phyloP scores from a whole-genome alignment of 2,797 vertebrate species.

The Catostomus latipinnis region DNA sequence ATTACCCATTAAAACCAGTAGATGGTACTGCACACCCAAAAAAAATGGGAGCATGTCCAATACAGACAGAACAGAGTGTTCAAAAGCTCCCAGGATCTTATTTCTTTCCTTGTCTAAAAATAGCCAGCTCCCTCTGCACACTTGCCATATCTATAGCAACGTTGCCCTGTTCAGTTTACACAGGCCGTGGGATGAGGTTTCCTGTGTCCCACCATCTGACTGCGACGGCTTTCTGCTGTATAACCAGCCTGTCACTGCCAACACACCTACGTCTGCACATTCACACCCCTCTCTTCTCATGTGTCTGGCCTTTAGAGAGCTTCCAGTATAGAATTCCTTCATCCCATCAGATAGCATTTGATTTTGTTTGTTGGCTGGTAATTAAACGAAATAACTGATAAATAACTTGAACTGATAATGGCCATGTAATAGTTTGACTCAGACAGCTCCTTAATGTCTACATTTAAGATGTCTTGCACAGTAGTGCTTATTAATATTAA shows the following conservation, averaged over 20 bases:
- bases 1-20: slow-evolving; percentile 61
- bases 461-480: background rate
- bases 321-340: slow-evolving; percentile 9
- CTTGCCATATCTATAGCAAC: slow-evolving; percentile 63
- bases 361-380: background rate
- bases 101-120: slow-evolving; percentile 77
- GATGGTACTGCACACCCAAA: slow-evolving; percentile 64
- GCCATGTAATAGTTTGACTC: slow-evolving; percentile 3
- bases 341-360: background rate
- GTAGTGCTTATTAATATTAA: background rate
- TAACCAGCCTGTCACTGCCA: slow-evolving; percentile 33
- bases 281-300: slow-evolving; percentile 36
- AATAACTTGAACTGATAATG: slow-evolving; percentile 11
- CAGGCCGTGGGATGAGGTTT: slow-evolving; percentile 58
- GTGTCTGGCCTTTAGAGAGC: slow-evolving; percentile 37
- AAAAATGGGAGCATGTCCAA: slow-evolving; percentile 11
- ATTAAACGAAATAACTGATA: slow-evolving; percentile 12
- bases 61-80: slow-evolving; percentile 66
- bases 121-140: slow-evolving; percentile 63
- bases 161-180: slow-evolving; percentile 60
- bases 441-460: background rate
- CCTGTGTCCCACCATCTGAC: slow-evolving; percentile 55
- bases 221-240: slow-evolving; percentile 55
- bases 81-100: slow-evolving; percentile 72
- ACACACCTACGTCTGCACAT: slow-evolving; percentile 50